These are phyloP conservation scores for Leptonema lineaticorne DNA, from an alignment of 1,140 invertebrate genomes.

Conservation along the genomic window DNA sequence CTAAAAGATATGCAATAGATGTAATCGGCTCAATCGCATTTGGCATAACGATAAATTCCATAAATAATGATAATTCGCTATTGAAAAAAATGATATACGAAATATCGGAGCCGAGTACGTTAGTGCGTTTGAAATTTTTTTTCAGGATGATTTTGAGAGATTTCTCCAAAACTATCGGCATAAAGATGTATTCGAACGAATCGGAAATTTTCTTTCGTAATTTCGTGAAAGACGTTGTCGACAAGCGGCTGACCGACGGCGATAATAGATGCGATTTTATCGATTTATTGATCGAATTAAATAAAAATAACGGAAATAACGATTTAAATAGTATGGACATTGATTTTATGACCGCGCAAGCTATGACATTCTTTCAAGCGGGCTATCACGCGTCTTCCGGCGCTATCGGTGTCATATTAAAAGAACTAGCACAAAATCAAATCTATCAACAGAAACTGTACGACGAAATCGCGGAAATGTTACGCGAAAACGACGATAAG, in stretches of 20 bases:
- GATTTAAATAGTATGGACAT: background rate
- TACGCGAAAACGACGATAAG: slow-evolving; percentile 44
- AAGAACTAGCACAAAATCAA: slow-evolving; percentile 54
- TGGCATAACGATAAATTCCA: slow-evolving; percentile 55
- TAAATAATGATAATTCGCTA: slow-evolving; percentile 49
- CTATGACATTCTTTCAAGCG: slow-evolving; percentile 52
- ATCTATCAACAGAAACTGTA: slow-evolving; percentile 55
- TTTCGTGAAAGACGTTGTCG: slow-evolving; percentile 48
- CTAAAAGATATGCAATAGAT: slow-evolving; percentile 60
- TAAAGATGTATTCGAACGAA: slow-evolving; percentile 38
- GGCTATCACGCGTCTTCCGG: slow-evolving; percentile 59
- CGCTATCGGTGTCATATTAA: slow-evolving; percentile 49
- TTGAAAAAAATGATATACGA: slow-evolving; percentile 49
- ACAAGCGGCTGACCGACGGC: slow-evolving; percentile 45
- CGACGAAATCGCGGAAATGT: slow-evolving; percentile 51
- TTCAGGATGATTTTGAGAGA: background rate
- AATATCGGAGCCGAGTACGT: no score
- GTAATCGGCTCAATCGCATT: slow-evolving; percentile 62
- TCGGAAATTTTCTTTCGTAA: slow-evolving; percentile 53
- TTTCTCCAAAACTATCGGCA: slow-evolving; percentile 19
- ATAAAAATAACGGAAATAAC: no score
- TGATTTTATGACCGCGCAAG: slow-evolving; percentile 45
- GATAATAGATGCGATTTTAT: slow-evolving; percentile 59
- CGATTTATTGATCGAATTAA: slow-evolving; percentile 48
- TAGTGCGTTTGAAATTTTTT: slow-evolving; percentile 4